These are phyloP conservation scores for Thelaira solivaga DNA, from an alignment of 2,888 invertebrate species.

Conservation along the genomic window DNA sequence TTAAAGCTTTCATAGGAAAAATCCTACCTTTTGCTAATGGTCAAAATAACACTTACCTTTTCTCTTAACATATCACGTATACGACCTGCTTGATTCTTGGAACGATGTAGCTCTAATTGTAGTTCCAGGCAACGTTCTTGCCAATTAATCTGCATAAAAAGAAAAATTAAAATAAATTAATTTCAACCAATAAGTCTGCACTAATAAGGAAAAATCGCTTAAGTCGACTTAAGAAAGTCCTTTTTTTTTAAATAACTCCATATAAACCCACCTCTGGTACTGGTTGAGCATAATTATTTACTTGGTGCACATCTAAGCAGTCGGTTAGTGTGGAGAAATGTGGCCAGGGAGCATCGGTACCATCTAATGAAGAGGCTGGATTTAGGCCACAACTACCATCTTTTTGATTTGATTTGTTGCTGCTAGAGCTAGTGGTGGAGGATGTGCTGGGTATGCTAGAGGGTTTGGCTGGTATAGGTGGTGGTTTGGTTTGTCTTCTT, in stretches of 20 bases:
- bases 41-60: slow-evolving; percentile 92
- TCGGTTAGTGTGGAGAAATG: slow-evolving; percentile 74
- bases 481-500: slow-evolving; percentile 78
- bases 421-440: background rate
- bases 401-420: slow-evolving; percentile 1
- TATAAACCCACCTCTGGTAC: slow-evolving; percentile 73
- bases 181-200: no score
- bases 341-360: slow-evolving; percentile 76
- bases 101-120: slow-evolving; percentile 90
- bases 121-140: slow-evolving; percentile 91
- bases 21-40: no score
- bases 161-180: background rate
- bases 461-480: slow-evolving; percentile 74
- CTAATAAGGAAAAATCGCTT: no score
- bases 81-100: slow-evolving; percentile 90
- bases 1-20: no score
- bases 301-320: slow-evolving; percentile 75
- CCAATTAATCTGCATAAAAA: slow-evolving; percentile 83
- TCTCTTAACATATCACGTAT: slow-evolving; percentile 92
- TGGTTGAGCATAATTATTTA: slow-evolving; percentile 77
- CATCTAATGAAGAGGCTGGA: slow-evolving; percentile 70
- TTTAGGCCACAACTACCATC: slow-evolving; percentile 42
- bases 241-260: background rate
- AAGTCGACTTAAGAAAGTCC: no score
- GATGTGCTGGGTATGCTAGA: slow-evolving; percentile 61